Evolutionary conservation across 2,113 vertebrate species (phyloP).

Genomic region (Ctenodactylus gundi): DNA sequence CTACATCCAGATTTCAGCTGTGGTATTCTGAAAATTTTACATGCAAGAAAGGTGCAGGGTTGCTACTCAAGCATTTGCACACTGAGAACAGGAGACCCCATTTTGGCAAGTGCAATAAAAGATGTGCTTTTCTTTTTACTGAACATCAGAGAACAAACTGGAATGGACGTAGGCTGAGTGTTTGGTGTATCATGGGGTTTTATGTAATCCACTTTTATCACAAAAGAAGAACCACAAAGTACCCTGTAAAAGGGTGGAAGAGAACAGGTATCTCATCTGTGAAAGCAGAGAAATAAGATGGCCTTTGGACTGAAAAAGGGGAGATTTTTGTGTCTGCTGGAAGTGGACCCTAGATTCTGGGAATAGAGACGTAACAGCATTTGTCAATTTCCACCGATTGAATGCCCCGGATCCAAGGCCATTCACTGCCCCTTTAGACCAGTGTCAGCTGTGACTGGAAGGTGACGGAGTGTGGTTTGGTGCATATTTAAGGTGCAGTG

Average conservation of each 20-base stretch:
- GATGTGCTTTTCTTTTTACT: neutral
- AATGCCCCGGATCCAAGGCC: neutral
- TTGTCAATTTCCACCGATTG: neutral
- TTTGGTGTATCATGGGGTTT: neutral
- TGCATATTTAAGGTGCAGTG: neutral
- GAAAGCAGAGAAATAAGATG: neutral
- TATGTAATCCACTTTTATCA: neutral
- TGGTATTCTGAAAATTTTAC: neutral
- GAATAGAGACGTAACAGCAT: no score
- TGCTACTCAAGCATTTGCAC: neutral
- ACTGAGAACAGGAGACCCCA: neutral
- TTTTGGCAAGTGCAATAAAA: neutral
- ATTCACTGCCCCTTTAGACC: neutral
- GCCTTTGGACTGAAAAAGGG: neutral
- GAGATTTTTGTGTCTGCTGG: neutral
- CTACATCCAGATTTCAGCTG: neutral
- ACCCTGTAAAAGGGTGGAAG: neutral
- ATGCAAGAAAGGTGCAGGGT: neutral
- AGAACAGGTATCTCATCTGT: neutral
- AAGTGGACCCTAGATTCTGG: neutral
- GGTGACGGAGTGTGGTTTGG: neutral
- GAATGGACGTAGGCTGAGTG: neutral
- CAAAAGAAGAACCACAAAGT: neutral
- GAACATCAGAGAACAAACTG: neutral
- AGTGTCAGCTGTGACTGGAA: neutral